Evolutionary conservation across 2,113 vertebrate genomes (phyloP).

Genomic region (Centropus bengalensis): DNA sequence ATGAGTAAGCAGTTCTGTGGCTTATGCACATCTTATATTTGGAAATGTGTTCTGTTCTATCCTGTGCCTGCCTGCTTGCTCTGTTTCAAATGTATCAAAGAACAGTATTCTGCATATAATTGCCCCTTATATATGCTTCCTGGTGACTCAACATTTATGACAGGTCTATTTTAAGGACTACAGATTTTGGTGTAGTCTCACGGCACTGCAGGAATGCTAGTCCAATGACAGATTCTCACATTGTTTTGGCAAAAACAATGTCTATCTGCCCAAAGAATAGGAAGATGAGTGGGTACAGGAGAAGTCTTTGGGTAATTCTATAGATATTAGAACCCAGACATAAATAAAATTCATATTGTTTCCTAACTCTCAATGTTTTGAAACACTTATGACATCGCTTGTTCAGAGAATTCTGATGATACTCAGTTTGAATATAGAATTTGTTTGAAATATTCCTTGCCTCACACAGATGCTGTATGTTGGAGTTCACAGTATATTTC

Average conservation of each 20-base stretch:
- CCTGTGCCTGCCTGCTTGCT: not conserved
- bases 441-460: not conserved
- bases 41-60: not conserved
- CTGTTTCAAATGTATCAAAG: not conserved
- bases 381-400: not conserved
- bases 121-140: not conserved
- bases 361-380: not conserved
- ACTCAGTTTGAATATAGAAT: not conserved
- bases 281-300: not conserved
- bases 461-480: not conserved
- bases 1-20: not conserved
- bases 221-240: not conserved
- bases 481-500: not conserved
- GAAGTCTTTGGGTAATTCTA: not conserved
- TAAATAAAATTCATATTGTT: not conserved
- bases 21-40: not conserved
- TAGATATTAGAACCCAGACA: not conserved
- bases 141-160: not conserved
- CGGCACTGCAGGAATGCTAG: not conserved
- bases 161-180: not conserved
- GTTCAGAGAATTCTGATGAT: not conserved
- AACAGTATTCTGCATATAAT: not conserved
- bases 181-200: not conserved
- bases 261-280: not conserved
- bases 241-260: not conserved